phyloP scores from a whole-genome alignment of 2,888 invertebrate species.

The Mythimna vitellina region DNA sequence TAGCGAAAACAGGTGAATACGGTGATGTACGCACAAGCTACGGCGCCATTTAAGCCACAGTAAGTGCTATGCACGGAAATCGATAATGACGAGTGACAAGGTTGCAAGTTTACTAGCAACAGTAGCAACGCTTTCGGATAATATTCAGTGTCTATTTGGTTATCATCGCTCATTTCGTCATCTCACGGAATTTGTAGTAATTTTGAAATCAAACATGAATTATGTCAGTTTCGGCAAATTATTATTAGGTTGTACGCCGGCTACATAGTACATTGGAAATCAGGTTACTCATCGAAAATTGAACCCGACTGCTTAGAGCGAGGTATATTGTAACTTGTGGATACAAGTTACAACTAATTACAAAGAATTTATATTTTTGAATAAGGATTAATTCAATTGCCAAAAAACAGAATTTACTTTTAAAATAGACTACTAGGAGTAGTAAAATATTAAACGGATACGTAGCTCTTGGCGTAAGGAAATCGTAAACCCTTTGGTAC shows the following conservation, averaged over 20 bases:
- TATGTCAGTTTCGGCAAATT: background rate
- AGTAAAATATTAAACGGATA: background rate
- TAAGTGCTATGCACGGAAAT: slow-evolving; percentile 51
- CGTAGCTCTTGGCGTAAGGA: background rate
- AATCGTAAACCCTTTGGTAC: background rate
- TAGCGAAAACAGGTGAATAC: slow-evolving; percentile 3
- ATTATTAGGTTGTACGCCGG: background rate
- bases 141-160: slow-evolving; percentile 8
- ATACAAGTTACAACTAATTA: background rate
- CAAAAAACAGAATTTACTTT: background rate
- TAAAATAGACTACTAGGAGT: background rate
- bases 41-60: slow-evolving; percentile 40
- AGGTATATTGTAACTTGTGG: background rate
- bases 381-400: background rate
- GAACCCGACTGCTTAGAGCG: background rate
- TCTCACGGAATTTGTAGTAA: background rate
- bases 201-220: background rate
- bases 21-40: slow-evolving; percentile 31
- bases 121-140: slow-evolving; percentile 31
- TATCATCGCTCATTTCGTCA: background rate
- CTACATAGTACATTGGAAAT: background rate
- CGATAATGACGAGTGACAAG: slow-evolving; percentile 48
- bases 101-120: slow-evolving; percentile 48
- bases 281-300: background rate
- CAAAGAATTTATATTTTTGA: too few relatives aligned